Conservation (phyloP, 2,888 invertebrate species). For the Brachylomia viminalis region DNA sequence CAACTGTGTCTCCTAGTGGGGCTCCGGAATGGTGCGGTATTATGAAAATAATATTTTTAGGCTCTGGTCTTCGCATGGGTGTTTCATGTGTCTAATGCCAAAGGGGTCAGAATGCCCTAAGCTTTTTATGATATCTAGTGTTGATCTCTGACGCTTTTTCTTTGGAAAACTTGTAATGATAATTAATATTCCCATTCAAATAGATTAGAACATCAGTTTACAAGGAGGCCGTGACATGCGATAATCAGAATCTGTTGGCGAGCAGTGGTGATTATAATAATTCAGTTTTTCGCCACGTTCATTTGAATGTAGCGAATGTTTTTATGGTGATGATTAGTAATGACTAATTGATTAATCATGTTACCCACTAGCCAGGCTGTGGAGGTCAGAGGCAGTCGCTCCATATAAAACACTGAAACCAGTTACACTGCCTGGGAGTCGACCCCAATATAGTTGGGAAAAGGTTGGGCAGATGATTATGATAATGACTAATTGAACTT, state of each 20-base stretch:
- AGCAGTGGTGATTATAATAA: neutral
- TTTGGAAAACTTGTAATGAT: neutral
- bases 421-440: neutral
- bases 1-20: slow-evolving; percentile 76
- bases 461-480: neutral
- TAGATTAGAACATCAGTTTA: neutral
- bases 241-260: neutral
- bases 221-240: neutral
- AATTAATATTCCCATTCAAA: neutral
- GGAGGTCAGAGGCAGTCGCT: no score
- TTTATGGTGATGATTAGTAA: neutral
- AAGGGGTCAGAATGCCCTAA: neutral
- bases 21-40: neutral
- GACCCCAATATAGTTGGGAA: neutral
- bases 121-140: neutral
- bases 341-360: neutral
- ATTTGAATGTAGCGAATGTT: neutral
- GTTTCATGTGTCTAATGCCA: neutral
- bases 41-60: no score
- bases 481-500: slow-evolving; percentile 45
- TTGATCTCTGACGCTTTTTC: neutral
- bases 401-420: neutral
- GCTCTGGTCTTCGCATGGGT: neutral
- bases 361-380: neutral
- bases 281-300: neutral